These are phyloP conservation scores for Drosophila peninsularis DNA, from an alignment of 2,888 invertebrate species.

Conservation along the genomic window DNA sequence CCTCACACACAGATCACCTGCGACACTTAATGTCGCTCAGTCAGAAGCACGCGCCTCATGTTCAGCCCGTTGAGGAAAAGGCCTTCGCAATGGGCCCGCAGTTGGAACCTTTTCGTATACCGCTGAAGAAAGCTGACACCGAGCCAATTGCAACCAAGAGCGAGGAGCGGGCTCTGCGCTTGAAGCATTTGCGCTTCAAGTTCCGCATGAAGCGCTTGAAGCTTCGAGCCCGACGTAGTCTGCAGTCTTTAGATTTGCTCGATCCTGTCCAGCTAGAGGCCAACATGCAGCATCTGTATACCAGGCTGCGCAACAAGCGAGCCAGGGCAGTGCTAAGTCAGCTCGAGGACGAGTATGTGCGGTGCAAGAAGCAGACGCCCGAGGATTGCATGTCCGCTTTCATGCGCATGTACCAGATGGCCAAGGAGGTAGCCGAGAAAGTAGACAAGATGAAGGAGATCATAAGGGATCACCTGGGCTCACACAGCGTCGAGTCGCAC, in stretches of 20 bases:
- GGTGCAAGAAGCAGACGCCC: constrained; percentile 77
- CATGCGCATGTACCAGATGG: constrained; percentile 80
- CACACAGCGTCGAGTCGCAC: constrained; percentile 49
- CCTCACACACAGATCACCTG: constrained; percentile 57
- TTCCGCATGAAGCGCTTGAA: constrained; percentile 40
- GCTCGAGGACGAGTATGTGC: constrained; percentile 76
- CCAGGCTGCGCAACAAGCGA: constrained; percentile 78
- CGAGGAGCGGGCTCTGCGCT: constrained; percentile 41
- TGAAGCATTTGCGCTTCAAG: constrained; percentile 60
- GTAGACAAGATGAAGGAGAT: constrained; percentile 82
- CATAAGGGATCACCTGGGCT: constrained; percentile 69
- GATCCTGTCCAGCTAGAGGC: constrained; percentile 73
- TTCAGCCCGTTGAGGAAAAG: constrained; percentile 47
- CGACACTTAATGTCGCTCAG: constrained; percentile 64
- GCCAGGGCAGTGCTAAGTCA: constrained; percentile 67
- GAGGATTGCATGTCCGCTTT: constrained; percentile 80
- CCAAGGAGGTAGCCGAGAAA: constrained; percentile 80
- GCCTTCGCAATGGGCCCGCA: constrained; percentile 41
- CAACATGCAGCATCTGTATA: constrained; percentile 70
- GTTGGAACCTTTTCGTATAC: constrained; percentile 45
- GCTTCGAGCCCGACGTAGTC: constrained; percentile 41
- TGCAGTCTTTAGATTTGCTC: constrained; percentile 46
- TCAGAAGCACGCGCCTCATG: constrained; percentile 40
- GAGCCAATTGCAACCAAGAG: constrained; percentile 18
- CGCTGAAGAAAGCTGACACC: constrained; percentile 20